These are phyloP conservation scores for Busseola fusca DNA, from an alignment of 2,888 invertebrate species.

Conservation along the genomic window DNA sequence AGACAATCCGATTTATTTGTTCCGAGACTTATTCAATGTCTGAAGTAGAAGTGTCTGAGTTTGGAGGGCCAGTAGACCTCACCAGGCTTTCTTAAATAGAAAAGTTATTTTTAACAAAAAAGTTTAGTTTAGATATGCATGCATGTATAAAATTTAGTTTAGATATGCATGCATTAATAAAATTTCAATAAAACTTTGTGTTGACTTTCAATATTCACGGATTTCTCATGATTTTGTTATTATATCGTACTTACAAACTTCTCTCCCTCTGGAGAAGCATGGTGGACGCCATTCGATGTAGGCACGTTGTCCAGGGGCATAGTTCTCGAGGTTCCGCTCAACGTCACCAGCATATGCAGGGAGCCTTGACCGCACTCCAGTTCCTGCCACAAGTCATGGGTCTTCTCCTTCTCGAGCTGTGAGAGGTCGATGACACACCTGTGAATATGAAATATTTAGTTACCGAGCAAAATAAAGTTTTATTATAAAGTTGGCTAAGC, in stretches of 20 bases:
- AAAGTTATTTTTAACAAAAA: background rate
- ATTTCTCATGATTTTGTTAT: background rate
- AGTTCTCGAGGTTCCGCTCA: slow-evolving; percentile 75
- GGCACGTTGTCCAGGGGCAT: slow-evolving; percentile 75
- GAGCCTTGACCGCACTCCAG: slow-evolving; percentile 83
- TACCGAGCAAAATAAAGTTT: slow-evolving; percentile 1
- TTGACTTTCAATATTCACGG: background rate
- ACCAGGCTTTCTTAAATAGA: background rate
- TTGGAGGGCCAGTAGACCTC: background rate
- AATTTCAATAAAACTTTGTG: no score
- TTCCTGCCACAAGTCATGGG: slow-evolving; percentile 84
- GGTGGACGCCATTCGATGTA: slow-evolving; percentile 76
- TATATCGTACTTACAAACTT: slow-evolving; percentile 77
- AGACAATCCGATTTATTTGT: background rate
- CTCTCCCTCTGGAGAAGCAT: slow-evolving; percentile 69
- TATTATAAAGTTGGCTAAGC: background rate
- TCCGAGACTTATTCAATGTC: background rate
- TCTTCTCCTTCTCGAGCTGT: slow-evolving; percentile 81
- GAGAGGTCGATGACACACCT: slow-evolving; percentile 83
- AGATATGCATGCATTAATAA: background rate
- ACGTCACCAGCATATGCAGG: slow-evolving; percentile 80
- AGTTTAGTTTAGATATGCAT: background rate
- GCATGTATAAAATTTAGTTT: no score
- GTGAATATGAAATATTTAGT: slow-evolving; percentile 30
- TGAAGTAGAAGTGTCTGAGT: background rate